phyloP scores from a whole-genome alignment of 1,140 invertebrate genomes.

The Atta texana region DNA sequence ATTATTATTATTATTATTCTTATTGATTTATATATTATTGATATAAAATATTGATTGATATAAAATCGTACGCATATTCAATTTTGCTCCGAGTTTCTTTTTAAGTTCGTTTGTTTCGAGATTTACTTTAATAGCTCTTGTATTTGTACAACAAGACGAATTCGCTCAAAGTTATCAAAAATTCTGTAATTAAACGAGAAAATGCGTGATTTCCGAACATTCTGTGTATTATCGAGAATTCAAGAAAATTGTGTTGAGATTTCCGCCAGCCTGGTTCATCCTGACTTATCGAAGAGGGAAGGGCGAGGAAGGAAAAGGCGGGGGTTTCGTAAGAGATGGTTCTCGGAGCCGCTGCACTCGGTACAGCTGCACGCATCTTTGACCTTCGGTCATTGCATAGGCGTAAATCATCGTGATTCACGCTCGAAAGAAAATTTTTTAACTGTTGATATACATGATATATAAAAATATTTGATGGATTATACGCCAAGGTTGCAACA shows the following conservation, averaged over 20 bases:
- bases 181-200: background rate
- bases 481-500: background rate
- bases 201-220: constrained; percentile 4
- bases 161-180: background rate
- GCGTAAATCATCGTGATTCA: constrained; percentile 40
- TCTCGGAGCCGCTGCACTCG: constrained; percentile 41
- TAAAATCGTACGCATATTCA: background rate
- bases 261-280: constrained; percentile 42
- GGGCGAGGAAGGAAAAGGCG: constrained; percentile 49
- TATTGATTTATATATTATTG: too few species aligned
- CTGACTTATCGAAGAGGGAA: constrained; percentile 24
- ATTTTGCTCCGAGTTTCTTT: background rate
- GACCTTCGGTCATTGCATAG: constrained; percentile 64
- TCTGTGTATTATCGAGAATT: constrained; percentile 16
- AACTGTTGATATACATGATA: background rate
- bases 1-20: background rate
- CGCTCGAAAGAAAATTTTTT: background rate
- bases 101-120: background rate
- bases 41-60: too few species aligned
- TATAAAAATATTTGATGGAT: background rate
- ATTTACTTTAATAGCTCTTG: background rate
- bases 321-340: constrained; percentile 48
- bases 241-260: constrained; percentile 32
- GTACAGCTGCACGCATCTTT: constrained; percentile 66
- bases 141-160: background rate